phyloP scores from a whole-genome alignment of 2,113 vertebrate genomes.

The Petromus typicus region DNA sequence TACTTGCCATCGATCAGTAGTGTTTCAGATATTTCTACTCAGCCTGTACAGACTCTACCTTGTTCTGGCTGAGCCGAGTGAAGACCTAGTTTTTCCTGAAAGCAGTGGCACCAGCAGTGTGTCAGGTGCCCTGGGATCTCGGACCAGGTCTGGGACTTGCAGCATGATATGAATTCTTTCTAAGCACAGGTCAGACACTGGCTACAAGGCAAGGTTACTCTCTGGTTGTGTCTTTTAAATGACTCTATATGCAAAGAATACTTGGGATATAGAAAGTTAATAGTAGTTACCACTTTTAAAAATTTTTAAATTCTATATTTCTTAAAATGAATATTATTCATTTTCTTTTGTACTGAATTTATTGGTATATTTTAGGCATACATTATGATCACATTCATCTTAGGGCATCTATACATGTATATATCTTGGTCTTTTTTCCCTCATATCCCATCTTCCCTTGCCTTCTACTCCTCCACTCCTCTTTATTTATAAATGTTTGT shows the following conservation, averaged over 20 bases:
- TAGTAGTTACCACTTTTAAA: not conserved
- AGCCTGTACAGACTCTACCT: too few species aligned
- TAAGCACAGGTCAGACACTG: not conserved
- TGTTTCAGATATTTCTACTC: too few species aligned
- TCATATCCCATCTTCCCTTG: too few species aligned
- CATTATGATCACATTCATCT: too few species aligned
- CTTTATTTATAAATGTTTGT: too few species aligned
- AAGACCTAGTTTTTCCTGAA: not conserved
- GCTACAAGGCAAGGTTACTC: not conserved
- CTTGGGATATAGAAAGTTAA: not conserved
- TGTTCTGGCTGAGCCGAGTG: not conserved
- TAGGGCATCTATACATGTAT: too few species aligned
- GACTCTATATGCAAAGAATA: not conserved
- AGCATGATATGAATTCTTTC: not conserved
- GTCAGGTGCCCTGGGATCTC: too few species aligned
- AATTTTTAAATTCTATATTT: not conserved
- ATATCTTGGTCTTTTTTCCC: too few species aligned
- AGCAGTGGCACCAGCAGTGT: not conserved
- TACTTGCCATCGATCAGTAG: not conserved
- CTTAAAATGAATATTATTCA: not conserved
- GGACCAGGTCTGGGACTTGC: not conserved
- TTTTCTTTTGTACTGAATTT: not conserved
- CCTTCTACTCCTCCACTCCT: too few species aligned
- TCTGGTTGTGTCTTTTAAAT: not conserved
- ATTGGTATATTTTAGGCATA: too few species aligned